Evolutionary conservation across 2,888 invertebrate species (phyloP).

Genomic region (Druceiella hillmani): DNA sequence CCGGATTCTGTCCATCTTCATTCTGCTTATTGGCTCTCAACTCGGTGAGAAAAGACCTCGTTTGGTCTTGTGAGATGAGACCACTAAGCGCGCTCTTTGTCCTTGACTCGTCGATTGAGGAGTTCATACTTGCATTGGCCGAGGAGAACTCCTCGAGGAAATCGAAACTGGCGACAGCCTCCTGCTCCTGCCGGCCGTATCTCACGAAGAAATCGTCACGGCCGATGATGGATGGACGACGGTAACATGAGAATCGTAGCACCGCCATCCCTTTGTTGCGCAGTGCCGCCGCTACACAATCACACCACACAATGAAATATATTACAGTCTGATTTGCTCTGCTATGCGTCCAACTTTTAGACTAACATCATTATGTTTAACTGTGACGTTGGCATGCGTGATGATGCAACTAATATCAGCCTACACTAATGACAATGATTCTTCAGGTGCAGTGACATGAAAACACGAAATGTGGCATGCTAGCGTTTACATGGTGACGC

Average conservation of each 20-base stretch:
- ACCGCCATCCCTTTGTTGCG: slow-evolving; percentile 53
- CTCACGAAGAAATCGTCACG: slow-evolving; percentile 72
- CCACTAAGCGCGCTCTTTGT: slow-evolving; percentile 12
- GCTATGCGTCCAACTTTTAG: too few relatives aligned
- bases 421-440: background rate
- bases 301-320: too few relatives aligned
- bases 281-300: slow-evolving; percentile 55
- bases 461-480: slow-evolving; percentile 5
- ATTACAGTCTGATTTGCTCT: too few relatives aligned
- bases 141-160: slow-evolving; percentile 65
- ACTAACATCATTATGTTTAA: too few relatives aligned
- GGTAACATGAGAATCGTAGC: slow-evolving; percentile 44
- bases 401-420: background rate
- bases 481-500: background rate
- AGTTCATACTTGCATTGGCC: slow-evolving; percentile 11
- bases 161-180: slow-evolving; percentile 75
- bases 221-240: slow-evolving; percentile 69
- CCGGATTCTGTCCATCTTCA: too few relatives aligned
- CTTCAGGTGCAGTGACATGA: slow-evolving; percentile 2
- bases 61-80: slow-evolving; percentile 17
- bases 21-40: too few relatives aligned
- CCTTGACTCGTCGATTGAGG: slow-evolving; percentile 14
- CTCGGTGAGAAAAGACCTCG: slow-evolving; percentile 15
- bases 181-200: slow-evolving; percentile 70
- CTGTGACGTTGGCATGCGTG: too few relatives aligned